These are phyloP conservation scores for Glossosoma conforme DNA, from an alignment of 1,140 invertebrate species.

Conservation along the genomic window DNA sequence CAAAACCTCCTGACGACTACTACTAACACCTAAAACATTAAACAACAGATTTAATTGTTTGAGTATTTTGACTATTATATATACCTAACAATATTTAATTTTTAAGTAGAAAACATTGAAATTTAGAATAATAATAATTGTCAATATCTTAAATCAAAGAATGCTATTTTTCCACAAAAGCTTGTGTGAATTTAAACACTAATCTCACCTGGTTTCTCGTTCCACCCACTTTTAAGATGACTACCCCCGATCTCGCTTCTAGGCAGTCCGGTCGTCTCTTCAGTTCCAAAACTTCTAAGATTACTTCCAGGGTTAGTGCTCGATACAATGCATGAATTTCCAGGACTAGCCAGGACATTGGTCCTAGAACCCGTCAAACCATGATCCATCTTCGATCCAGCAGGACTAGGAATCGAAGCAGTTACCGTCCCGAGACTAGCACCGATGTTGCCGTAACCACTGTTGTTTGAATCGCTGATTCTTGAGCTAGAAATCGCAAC, in stretches of 20 bases:
- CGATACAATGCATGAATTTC: conserved; percentile 28
- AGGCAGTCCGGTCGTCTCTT: background rate
- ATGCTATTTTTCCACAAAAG: no score
- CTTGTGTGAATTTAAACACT: no score
- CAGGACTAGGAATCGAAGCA: no score
- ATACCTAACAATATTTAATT: no score
- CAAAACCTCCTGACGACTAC: conserved; percentile 13
- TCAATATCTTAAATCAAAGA: no score
- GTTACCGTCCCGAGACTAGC: no score
- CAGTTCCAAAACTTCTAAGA: conserved; percentile 9
- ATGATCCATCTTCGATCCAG: conserved; percentile 6
- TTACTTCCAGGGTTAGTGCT: conserved; percentile 18
- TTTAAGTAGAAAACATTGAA: no score
- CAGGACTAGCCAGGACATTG: conserved; percentile 19
- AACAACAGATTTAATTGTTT: background rate
- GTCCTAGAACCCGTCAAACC: conserved; percentile 6
- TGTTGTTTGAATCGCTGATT: no score
- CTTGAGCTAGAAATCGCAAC: no score
- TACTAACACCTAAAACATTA: background rate
- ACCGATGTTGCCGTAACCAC: no score
- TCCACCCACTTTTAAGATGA: conserved; percentile 18
- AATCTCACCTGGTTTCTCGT: conserved; percentile 22
- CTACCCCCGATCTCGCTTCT: background rate
- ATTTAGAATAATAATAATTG: no score
- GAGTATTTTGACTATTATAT: background rate